Conservation (phyloP, 2,797 vertebrate species). For the Rachycentron canadum region DNA sequence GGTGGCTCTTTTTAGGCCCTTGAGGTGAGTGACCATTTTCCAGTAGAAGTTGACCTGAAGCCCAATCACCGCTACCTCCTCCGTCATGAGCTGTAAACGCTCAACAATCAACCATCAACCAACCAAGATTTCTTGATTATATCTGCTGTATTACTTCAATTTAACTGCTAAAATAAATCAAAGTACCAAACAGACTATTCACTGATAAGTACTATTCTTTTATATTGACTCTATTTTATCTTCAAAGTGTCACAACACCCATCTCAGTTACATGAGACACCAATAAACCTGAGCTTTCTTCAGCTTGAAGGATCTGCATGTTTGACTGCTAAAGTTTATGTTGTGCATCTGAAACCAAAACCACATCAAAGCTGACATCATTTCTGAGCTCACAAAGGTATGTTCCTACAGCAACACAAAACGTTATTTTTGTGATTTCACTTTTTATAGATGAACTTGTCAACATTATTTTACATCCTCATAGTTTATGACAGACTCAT, state of each 20-base stretch:
- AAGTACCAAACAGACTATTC: conserved; percentile 6
- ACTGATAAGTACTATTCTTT: conserved; percentile 18
- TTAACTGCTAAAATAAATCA: conserved; percentile 39
- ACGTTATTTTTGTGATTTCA: conserved; percentile 14
- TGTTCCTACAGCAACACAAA: conserved; percentile 37
- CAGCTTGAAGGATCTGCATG: conserved; percentile 40
- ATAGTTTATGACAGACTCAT: not conserved
- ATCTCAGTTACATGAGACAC: conserved; percentile 10
- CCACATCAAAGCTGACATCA: conserved; percentile 76
- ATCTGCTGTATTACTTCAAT: conserved; percentile 35
- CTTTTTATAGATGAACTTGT: conserved; percentile 16
- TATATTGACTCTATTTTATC: conserved; percentile 5
- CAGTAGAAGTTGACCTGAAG: conserved; percentile 89
- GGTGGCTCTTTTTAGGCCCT: conserved; percentile 80
- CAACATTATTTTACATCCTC: not conserved
- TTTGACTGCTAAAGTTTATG: conserved; percentile 41
- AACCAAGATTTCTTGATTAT: conserved; percentile 12
- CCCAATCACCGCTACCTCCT: conserved; percentile 78
- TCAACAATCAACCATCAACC: not conserved
- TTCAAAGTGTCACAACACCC: not conserved
- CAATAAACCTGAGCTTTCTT: conserved; percentile 44
- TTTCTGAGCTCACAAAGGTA: conserved; percentile 62
- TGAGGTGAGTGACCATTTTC: conserved; percentile 90
- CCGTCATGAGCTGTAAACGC: conserved; percentile 81
- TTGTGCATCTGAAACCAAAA: conserved; percentile 64